Percentiles rank a stretch among this genome's conserved stretches.
Conservation (phyloP, 2,113 vertebrate species). For the Tringa solitaria region DNA sequence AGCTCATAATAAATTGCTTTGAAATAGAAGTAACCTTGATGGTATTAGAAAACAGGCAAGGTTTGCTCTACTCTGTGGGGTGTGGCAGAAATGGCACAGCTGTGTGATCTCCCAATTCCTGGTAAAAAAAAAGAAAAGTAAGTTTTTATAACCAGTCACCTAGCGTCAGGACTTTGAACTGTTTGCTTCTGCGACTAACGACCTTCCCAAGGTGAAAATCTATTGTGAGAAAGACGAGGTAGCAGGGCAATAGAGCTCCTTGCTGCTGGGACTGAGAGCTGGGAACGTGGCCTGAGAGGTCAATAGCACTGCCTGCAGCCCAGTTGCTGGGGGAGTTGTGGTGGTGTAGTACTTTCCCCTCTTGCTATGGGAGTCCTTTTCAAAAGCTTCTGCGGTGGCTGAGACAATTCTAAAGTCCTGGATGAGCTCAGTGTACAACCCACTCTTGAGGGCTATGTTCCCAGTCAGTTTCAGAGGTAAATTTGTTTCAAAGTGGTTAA, state of each 20-base stretch:
- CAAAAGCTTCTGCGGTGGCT: not conserved
- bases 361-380: not conserved
- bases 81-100: not conserved
- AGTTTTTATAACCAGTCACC: not conserved
- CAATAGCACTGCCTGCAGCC: not conserved
- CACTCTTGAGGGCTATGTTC: not conserved
- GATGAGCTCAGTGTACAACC: not conserved
- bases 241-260: not conserved
- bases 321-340: not conserved
- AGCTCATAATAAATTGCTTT: not conserved
- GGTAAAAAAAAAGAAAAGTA: not conserved
- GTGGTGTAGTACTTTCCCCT: not conserved
- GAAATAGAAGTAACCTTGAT: not conserved
- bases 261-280: fast-evolving
- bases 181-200: not conserved
- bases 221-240: not conserved
- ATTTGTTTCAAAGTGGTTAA: not conserved
- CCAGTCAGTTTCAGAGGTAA: not conserved
- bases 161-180: not conserved
- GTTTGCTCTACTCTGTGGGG: not conserved
- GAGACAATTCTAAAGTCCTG: not conserved
- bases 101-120: not conserved
- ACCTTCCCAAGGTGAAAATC: not conserved
- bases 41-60: not conserved
- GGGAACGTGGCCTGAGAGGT: fast-evolving